Conservation (phyloP, 2,888 invertebrate species). For the Gisinianus flammeolus region DNA sequence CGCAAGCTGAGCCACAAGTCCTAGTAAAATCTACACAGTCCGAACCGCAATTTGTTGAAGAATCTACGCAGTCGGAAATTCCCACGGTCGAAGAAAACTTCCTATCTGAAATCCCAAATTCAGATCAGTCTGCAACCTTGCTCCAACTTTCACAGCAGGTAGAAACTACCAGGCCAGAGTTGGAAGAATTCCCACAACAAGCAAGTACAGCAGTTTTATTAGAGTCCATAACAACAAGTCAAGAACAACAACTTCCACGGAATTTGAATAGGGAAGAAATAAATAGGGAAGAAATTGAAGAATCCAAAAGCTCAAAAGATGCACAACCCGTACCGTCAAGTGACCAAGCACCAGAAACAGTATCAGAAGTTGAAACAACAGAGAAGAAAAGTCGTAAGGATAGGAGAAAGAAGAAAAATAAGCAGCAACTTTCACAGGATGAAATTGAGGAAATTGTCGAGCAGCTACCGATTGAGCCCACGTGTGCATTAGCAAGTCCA, state of each 20-base stretch:
- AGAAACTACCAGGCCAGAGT: not conserved
- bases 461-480: not conserved
- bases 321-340: too few relatives aligned
- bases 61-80: not conserved
- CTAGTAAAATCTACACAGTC: not conserved
- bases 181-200: not conserved
- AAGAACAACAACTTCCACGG: not conserved
- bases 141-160: too few relatives aligned
- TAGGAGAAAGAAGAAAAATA: not conserved
- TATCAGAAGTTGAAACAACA: not conserved
- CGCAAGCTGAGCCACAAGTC: not conserved
- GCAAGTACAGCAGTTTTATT: too few relatives aligned
- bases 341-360: not conserved
- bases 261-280: not conserved
- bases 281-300: not conserved
- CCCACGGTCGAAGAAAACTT: not conserved
- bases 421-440: not conserved
- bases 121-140: not conserved
- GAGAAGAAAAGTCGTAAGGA: not conserved
- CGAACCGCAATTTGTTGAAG: not conserved
- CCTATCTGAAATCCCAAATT: not conserved
- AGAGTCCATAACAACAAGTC: too few relatives aligned
- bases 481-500: not conserved
- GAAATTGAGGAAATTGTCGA: not conserved
- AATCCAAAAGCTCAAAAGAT: not conserved